Conservation (phyloP, 2,113 vertebrate species). For the Aramus guarauna region DNA sequence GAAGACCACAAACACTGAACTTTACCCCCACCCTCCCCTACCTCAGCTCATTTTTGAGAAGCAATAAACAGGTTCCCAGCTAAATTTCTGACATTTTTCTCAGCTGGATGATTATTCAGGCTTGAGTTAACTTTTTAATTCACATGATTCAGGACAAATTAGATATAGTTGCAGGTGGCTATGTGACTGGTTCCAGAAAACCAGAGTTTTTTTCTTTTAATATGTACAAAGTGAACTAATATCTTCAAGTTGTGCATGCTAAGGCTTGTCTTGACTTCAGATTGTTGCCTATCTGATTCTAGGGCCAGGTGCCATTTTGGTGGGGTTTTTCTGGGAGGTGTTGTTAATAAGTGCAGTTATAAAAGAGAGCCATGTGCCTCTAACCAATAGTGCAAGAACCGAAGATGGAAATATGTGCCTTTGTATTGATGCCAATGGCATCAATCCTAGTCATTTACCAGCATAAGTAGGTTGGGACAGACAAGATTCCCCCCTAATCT, state of each 20-base stretch:
- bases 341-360: neutral
- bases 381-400: neutral
- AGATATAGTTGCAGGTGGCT: neutral
- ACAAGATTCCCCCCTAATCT: neutral
- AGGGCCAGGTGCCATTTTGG: neutral
- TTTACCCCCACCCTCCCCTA: neutral
- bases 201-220: neutral
- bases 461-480: neutral
- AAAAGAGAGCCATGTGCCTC: neutral
- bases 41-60: neutral
- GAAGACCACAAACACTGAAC: neutral
- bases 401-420: neutral
- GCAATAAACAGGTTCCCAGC: neutral
- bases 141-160: neutral
- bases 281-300: neutral
- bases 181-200: neutral
- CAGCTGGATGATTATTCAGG: neutral
- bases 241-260: neutral
- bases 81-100: neutral
- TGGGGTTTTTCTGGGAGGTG: fast-evolving
- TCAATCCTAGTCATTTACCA: neutral
- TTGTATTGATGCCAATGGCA: neutral
- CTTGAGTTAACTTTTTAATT: neutral
- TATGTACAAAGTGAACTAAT: neutral
- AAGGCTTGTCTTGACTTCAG: neutral